These are phyloP conservation scores for Gryon sp. DNA, from an alignment of 1,140 invertebrate genomes.

Conservation along the genomic window DNA sequence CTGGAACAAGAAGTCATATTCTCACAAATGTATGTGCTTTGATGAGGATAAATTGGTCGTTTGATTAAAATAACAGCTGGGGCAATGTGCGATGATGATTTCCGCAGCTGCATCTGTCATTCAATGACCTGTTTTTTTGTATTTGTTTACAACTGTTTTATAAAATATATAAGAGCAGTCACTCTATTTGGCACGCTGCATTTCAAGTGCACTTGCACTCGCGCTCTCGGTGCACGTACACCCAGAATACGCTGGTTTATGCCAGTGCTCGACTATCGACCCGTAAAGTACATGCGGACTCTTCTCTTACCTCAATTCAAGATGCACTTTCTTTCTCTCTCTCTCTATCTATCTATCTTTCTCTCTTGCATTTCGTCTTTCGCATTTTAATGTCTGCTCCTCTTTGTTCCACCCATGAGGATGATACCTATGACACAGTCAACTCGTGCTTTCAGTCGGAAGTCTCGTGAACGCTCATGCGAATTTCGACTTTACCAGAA, in stretches of 20 bases:
- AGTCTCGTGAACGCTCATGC: slow-evolving; percentile 24
- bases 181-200: too few relatives aligned
- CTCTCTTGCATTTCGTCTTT: neutral
- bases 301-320: slow-evolving; percentile 48
- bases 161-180: too few relatives aligned
- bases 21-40: too few relatives aligned
- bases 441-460: slow-evolving; percentile 35
- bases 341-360: neutral
- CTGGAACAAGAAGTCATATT: too few relatives aligned
- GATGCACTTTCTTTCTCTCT: neutral
- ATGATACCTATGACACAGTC: slow-evolving; percentile 6
- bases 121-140: too few relatives aligned
- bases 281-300: slow-evolving; percentile 44
- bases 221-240: slow-evolving; percentile 16
- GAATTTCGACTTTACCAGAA: slow-evolving; percentile 31
- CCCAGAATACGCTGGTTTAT: slow-evolving; percentile 32
- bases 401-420: slow-evolving; percentile 17
- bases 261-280: slow-evolving; percentile 60
- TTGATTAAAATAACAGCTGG: too few relatives aligned
- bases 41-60: too few relatives aligned
- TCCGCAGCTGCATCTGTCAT: too few relatives aligned
- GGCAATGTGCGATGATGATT: too few relatives aligned
- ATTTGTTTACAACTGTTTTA: too few relatives aligned
- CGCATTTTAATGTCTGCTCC: neutral
- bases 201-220: slow-evolving; percentile 4